These are phyloP conservation scores for Drosophila meridionalis DNA, from an alignment of 2,888 invertebrate species.

Conservation along the genomic window DNA sequence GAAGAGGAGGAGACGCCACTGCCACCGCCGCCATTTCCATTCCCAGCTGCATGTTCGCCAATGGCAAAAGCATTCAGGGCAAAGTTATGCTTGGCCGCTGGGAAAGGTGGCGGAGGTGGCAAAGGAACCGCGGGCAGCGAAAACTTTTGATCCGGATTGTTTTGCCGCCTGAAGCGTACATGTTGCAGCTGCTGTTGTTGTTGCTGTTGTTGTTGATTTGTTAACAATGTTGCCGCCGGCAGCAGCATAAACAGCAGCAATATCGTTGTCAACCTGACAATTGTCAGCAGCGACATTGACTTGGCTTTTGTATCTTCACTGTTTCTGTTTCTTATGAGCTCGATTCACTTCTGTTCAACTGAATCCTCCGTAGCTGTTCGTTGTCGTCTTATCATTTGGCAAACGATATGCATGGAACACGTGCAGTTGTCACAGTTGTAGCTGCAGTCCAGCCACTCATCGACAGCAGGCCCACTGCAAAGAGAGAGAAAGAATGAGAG, in stretches of 20 bases:
- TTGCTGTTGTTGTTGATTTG: conserved; percentile 35
- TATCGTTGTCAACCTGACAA: conserved; percentile 59
- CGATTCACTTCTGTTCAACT: conserved; percentile 21
- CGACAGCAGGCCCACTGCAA: conserved; percentile 51
- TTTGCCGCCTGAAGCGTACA: conserved; percentile 44
- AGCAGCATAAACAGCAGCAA: conserved; percentile 59
- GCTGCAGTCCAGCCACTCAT: conserved; percentile 46
- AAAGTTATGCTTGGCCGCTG: conserved; percentile 69
- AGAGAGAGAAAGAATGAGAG: conserved; percentile 9
- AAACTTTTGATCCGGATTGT: conserved; percentile 69
- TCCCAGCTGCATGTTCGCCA: conserved; percentile 36
- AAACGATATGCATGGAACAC: conserved; percentile 36
- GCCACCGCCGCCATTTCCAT: conserved; percentile 16
- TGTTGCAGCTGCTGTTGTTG: conserved; percentile 21
- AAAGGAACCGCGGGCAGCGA: conserved; percentile 79
- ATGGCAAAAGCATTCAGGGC: conserved; percentile 70
- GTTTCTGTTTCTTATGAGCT: neutral
- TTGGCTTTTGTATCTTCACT: conserved; percentile 45
- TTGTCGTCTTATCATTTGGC: conserved; percentile 55
- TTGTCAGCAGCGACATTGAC: conserved; percentile 75
- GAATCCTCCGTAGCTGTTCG: conserved; percentile 20
- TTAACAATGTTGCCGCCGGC: conserved; percentile 49
- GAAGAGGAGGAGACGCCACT: conserved; percentile 16
- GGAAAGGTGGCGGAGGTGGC: conserved; percentile 79
- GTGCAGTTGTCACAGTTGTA: conserved; percentile 25